A percentile compares a stretch with the other conserved stretches of the same genome.
Conservation (phyloP, 2,888 invertebrate species). For the Cinara cedri region DNA sequence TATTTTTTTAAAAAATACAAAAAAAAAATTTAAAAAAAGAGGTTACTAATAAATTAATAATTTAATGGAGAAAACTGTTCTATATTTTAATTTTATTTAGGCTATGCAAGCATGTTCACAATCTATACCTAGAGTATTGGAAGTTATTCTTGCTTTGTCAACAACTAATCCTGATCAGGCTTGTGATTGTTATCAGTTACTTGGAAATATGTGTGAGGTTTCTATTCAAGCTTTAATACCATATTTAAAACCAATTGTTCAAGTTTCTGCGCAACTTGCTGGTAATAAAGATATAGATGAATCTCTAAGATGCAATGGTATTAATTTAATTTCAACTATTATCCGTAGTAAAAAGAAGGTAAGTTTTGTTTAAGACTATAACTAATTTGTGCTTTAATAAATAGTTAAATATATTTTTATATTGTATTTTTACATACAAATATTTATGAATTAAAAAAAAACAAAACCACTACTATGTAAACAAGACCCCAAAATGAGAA, state of each 20-base stretch:
- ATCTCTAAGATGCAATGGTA: conserved; percentile 37
- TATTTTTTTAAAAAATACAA: no score
- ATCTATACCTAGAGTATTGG: conserved; percentile 33
- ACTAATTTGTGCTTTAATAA: neutral
- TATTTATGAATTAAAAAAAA: no score
- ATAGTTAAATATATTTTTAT: no score
- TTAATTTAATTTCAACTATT: conserved; percentile 49
- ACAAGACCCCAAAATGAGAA: no score
- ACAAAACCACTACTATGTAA: no score
- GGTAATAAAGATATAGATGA: conserved; percentile 40
- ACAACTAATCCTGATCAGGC: conserved; percentile 38
- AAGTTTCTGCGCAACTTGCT: conserved; percentile 49
- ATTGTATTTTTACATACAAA: neutral
- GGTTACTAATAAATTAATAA: no score
- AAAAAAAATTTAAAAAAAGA: no score
- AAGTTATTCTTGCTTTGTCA: conserved; percentile 41
- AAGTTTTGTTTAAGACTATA: neutral
- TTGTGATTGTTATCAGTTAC: conserved; percentile 43
- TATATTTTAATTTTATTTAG: conserved; percentile 8
- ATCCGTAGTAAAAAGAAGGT: conserved; percentile 48
- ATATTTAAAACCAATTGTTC: conserved; percentile 40
- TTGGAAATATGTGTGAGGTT: conserved; percentile 36
- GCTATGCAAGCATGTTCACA: conserved; percentile 40
- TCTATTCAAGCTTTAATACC: conserved; percentile 47
- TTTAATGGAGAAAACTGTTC: no score